These are phyloP conservation scores for Pithys albifrons DNA, from an alignment of 2,113 vertebrate genomes.

Conservation along the genomic window DNA sequence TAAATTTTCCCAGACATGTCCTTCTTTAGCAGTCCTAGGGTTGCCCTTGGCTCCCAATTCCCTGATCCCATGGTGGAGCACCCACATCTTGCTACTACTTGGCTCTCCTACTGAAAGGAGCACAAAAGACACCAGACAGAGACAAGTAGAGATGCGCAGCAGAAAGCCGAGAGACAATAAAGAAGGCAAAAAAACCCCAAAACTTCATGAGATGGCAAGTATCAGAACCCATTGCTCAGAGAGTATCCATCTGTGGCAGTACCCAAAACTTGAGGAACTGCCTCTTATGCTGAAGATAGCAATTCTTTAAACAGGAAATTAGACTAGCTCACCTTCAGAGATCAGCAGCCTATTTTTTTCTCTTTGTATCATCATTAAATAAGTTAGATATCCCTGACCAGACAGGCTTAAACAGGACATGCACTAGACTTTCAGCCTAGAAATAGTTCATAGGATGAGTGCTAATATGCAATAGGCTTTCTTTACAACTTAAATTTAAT, in stretches of 20 bases:
- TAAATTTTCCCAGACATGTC: background rate
- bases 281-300: background rate
- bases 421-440: background rate
- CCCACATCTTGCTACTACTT: background rate
- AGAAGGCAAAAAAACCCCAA: background rate
- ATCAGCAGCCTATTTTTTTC: background rate
- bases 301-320: background rate
- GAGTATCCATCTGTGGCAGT: background rate
- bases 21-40: background rate
- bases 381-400: background rate
- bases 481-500: background rate
- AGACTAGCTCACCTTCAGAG: background rate
- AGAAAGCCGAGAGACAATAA: background rate
- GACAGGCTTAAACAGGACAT: background rate
- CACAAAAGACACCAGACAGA: background rate
- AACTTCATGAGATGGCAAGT: background rate
- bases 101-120: background rate
- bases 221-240: background rate
- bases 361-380: background rate
- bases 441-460: background rate
- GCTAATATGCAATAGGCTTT: background rate
- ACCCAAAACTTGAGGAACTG: background rate
- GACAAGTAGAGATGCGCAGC: background rate
- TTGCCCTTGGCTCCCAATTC: background rate
- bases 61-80: fast-evolving